Evolutionary conservation across 2,888 invertebrate species (phyloP), one percentile per base, ranked within the genome.

Genomic region (Oscheius sp.): DNA sequence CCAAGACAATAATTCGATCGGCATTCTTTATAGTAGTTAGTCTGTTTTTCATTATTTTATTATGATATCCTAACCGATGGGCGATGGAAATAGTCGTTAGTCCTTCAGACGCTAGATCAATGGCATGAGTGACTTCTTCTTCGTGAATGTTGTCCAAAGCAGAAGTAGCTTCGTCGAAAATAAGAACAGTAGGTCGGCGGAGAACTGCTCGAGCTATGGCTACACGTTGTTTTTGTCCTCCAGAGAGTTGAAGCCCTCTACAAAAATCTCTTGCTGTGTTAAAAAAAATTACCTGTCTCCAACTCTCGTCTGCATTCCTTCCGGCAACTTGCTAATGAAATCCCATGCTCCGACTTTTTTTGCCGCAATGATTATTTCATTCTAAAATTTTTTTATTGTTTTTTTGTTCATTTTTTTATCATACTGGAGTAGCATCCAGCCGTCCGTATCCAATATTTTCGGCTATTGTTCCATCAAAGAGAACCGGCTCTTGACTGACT

Each of bases 401-500:
- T n/a, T n/a, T n/a, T n/a, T n/a, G n/a, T n/a, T n/a, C n/a, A n/a
- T n/a, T n/a, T n/a, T n/a, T n/a, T n/a, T 4, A 12, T 20, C 20
- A 14, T n/a, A 75, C 77, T 65, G 80, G 80, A 14, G 77, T 76
- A 8, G 82, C 80, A 45, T 81, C 78, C 24, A 82, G 41, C 67
- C 80, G 64, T 36, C 84, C 84, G 63, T 83, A 84, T 41, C 83
- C 63, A 28, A 84, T 85, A 65, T 84, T 84, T 30, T 85, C 84
- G 67, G 77, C 74, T 33, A 84, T 85, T 0, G 84, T 82, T 33
- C 82, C 84, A 51, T 84, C 84, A 59, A 82, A 83, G 14, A 82
- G 71, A 2, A 87, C 86, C 20, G 87, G 87, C 64, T 87, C 87
- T 77, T 88, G 88, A 30, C 87, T 86, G 17, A 88, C 88, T 61